Evolutionary conservation across 2,888 invertebrate species (phyloP), one percentile per base, ranked within the genome.

Genomic region (Sphaerophoria rueppellii): DNA sequence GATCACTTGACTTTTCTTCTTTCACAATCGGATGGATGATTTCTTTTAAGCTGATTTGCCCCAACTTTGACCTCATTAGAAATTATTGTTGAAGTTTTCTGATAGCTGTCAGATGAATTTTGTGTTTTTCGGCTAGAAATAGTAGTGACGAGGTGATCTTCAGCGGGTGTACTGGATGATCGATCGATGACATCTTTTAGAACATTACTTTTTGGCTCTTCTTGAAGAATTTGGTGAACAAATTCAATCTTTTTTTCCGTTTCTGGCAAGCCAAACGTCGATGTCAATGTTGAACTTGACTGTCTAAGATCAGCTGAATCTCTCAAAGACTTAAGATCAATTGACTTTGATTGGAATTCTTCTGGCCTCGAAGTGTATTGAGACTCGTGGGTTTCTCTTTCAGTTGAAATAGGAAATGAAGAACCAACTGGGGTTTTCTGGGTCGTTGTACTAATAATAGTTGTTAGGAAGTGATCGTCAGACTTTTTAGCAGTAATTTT

Each of bases 271-370:
- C 63, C 63, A 35, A 48, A 63, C 4, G 46, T 63, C 2, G 63
- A 63, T 9, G 46, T 48, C 11, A 63, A 24, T 4, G 34, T 48
- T 6, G 65, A 65, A 50, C 50, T 65, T 0, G 65, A 52, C 35
- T 24, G 57, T 34, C 34, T 24, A 48, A 48, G 4, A 12, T 58
- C 16, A 6, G 65, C 50, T 0, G 65, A 37, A 37, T 32, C 37
- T 37, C 65, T 69, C 14, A 69, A 32, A 1, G 82, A 12, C 72
- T 75, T 6, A 72, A 89, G 90, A 50, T 90, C 88, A 75, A 90
- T 89, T 55, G 90, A 88, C 83, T 89, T 90, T 14, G 83, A 87
- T 69, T 65, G 37, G 2, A 12, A 24, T 1, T 65, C 65, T 37
- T 52, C 24, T 24, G 65, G 50, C 4, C 12, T 50, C 16, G 46